Evolutionary conservation across 2,797 vertebrate species (phyloP), one percentile per base, ranked within the genome.

Genomic region (Typhlichthys subterraneus): DNA sequence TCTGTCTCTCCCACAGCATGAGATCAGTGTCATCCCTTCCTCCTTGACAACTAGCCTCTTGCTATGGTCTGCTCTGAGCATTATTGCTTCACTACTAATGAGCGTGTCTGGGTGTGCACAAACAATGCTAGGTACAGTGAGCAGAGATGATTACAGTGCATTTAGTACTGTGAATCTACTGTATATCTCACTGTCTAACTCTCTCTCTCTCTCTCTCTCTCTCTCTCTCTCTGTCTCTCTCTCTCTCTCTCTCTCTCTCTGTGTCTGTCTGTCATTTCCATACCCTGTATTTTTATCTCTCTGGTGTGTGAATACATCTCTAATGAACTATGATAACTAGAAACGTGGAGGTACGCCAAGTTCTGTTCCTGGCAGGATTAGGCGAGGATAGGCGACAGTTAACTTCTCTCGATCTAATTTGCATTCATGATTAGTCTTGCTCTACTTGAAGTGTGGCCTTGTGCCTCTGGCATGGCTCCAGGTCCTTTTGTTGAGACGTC

Each of bases 341-440:
- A 82, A 70, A 46, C 58, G 52, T 65, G 19, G 59, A 76, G 61
- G 80, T 5, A 31, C 67, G 85, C 83, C 83, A 82, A 88, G 73
- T 81, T 68, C 72, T 54, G 72, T 81, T 85, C 86, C 79, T 79
- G 86, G 87, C 82, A 88, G 65, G 73, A 85, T 80, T 77, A 74
- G 66, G 76, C 76, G 79, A 78, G 75, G 68, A 83, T 60, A 42
- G 53, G 59, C 72, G 67, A 74, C 75, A 79, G 72, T 71, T 79
- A 76, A 79, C 70, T 71, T 59, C 46, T 33, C 10, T 46, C 42
- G 33, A 12, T 29, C 80, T 75, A 73, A 84, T 88, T 88, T 84
- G 85, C 86, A 90, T 87, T 87, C 81, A 77, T 71, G 77, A 89
- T 88, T 85, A 77, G 84, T 81, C 79, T 74, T 69, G 79, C 81